Evolutionary conservation across 2,113 vertebrate species (phyloP), one percentile per base, ranked within the genome.

Genomic region (Falco punctatus): DNA sequence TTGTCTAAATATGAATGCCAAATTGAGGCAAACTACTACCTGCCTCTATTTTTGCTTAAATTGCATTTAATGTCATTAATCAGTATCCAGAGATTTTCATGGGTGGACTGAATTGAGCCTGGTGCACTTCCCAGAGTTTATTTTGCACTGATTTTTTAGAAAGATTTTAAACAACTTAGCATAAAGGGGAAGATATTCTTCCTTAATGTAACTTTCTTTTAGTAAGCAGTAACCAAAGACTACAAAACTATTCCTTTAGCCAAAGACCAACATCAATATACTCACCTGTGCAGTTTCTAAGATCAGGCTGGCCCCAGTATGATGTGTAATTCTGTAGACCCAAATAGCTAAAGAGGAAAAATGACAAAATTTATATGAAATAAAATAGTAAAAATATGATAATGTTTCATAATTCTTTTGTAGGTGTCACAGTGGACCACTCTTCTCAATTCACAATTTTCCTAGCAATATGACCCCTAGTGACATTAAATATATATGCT

Each of bases 271-370:
- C 97, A 92, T 32, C 59, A 30, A 8, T 87, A 67, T 52, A 97
- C 98, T 54, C 54, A 98, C 98, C 97, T 88, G 98, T 98, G 96
- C 99, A 99, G 80, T 99, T 99, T 44, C 95, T 97, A 80, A 98
- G 9, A 95, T 99, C 98, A 40, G 98, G 96, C 10, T 91, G 35
- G 9, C 97, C 97, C 99, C 99, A 99, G 71, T 91, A 97, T 38
- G 98, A 98, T 6, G 97, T 97, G 62, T 98, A 98, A 92, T 98
- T 98, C 58, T 97, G 95, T 9, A 64, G 46, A 69, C 93, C 97
- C 58, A 97, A 96, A 82, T 97, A 57, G 92, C 99, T 99, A 85
- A 86, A 93, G 44, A 96, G 49, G 90, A 75, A 94, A 87, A 92
- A 73, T 28, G 9, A 88, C 57, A 95, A 80, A 94, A 81, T 82